Conservation (phyloP, 2,797 vertebrate species). For the Okamejei kenojei region DNA sequence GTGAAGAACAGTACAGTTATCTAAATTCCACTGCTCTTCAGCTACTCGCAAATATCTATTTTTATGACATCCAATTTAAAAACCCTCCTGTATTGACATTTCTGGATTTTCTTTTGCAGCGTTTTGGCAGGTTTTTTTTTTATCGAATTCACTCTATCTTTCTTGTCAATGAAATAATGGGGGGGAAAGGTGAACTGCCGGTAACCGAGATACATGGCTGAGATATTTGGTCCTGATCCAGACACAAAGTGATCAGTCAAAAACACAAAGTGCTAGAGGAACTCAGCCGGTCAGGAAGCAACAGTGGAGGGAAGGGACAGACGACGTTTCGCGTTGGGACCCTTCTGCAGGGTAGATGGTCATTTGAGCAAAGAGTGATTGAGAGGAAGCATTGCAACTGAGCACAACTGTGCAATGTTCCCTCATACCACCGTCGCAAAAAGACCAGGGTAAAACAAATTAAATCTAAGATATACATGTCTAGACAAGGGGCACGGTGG, state of each 20-base stretch:
- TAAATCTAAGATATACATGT: too few relatives aligned
- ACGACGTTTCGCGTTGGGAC: too few relatives aligned
- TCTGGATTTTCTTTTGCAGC: not conserved
- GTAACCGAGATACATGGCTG: not conserved
- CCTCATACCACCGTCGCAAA: too few relatives aligned
- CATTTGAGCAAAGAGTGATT: too few relatives aligned
- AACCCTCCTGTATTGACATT: not conserved
- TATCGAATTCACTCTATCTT: not conserved
- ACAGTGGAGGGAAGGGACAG: too few relatives aligned
- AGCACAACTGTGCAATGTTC: too few relatives aligned
- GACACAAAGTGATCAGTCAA: not conserved
- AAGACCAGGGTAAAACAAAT: too few relatives aligned
- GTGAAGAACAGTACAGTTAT: not conserved
- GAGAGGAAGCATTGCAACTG: too few relatives aligned
- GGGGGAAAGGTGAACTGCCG: not conserved
- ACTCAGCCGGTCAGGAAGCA: too few relatives aligned
- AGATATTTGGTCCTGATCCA: not conserved
- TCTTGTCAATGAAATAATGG: not conserved
- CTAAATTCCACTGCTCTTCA: slow-evolving; percentile 14
- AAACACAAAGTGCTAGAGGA: not conserved
- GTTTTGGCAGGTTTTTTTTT: not conserved
- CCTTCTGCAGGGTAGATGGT: too few relatives aligned
- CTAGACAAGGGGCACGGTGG: too few relatives aligned
- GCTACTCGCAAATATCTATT: slow-evolving; percentile 10
- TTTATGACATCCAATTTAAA: slow-evolving; percentile 22